A percentile compares a stretch with the other conserved stretches of the same genome.
Evolutionary conservation across 2,888 invertebrate genomes (phyloP).

Genomic region (Xestia sexstrigata): DNA sequence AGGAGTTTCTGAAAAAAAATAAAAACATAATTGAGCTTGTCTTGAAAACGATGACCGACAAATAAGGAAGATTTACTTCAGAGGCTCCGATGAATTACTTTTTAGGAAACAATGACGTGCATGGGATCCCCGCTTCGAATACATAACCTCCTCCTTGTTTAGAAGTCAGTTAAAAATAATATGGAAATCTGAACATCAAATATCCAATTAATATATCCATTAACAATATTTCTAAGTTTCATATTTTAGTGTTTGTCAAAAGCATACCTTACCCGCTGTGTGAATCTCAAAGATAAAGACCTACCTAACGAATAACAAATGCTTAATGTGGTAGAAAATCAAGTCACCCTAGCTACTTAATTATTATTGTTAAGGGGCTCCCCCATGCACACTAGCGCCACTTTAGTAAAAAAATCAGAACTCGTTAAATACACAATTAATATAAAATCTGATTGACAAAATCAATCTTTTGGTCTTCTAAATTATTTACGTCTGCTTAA

Average conservation of each 20-base stretch:
- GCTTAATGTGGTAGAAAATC: background rate
- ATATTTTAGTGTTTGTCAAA: background rate
- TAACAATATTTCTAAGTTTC: background rate
- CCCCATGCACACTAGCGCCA: too few species aligned
- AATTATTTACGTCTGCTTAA: too few species aligned
- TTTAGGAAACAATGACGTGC: background rate
- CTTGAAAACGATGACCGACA: background rate
- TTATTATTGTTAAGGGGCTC: too few species aligned
- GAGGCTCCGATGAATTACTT: background rate
- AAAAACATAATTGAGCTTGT: background rate
- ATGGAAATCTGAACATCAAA: background rate
- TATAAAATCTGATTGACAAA: too few species aligned
- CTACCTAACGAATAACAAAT: background rate
- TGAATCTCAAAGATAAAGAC: background rate
- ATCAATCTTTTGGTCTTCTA: too few species aligned
- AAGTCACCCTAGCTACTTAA: too few species aligned
- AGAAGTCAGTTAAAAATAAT: background rate
- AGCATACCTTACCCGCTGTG: background rate
- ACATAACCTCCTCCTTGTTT: background rate
- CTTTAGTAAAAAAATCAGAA: too few species aligned
- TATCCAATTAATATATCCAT: background rate
- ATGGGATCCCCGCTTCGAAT: background rate
- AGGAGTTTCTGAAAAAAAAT: constrained; percentile 78
- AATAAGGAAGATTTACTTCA: background rate
- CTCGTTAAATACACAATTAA: too few species aligned